Evolutionary conservation across 2,797 vertebrate species (phyloP).

Genomic region (Neostethus bicornis): DNA sequence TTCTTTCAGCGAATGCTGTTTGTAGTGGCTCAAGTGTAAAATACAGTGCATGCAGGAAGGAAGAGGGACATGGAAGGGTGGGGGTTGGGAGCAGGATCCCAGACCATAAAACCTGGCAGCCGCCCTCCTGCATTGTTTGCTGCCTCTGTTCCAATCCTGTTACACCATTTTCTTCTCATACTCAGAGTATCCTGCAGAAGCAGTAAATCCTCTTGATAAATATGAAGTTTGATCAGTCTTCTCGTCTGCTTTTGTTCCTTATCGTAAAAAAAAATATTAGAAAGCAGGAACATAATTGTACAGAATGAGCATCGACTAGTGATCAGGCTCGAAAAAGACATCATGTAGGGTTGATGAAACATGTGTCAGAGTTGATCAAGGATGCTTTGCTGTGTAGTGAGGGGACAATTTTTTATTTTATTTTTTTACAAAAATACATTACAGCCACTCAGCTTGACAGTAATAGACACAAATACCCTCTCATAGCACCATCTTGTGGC

Average conservation of each 20-base stretch:
- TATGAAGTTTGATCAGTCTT: slow-evolving; percentile 50
- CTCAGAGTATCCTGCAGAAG: slow-evolving; percentile 75
- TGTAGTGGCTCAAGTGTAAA: slow-evolving; percentile 75
- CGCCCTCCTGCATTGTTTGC: slow-evolving; percentile 82
- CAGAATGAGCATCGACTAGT: slow-evolving; percentile 34
- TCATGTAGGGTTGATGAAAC: slow-evolving; percentile 45
- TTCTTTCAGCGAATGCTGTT: slow-evolving; percentile 64
- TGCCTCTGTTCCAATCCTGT: slow-evolving; percentile 67
- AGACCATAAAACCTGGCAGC: slow-evolving; percentile 80
- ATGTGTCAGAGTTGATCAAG: slow-evolving; percentile 29
- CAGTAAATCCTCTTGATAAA: slow-evolving; percentile 74
- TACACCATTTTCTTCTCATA: slow-evolving; percentile 70
- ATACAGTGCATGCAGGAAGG: slow-evolving; percentile 83
- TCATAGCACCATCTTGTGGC: slow-evolving; percentile 85
- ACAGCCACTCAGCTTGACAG: slow-evolving; percentile 36
- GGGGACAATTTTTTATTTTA: slow-evolving; percentile 45
- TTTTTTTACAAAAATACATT: slow-evolving; percentile 39
- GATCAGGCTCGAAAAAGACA: slow-evolving; percentile 26
- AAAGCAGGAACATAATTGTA: slow-evolving; percentile 45
- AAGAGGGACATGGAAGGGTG: slow-evolving; percentile 73
- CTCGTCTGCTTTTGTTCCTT: slow-evolving; percentile 67
- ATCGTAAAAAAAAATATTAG: slow-evolving; percentile 26
- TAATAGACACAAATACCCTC: slow-evolving; percentile 70
- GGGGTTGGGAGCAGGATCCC: slow-evolving; percentile 77
- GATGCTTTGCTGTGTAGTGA: slow-evolving; percentile 37